Percentiles rank a stretch among this genome's conserved stretches.
Evolutionary conservation across 2,797 vertebrate genomes (phyloP).

Genomic region (Myotis pilosus): DNA sequence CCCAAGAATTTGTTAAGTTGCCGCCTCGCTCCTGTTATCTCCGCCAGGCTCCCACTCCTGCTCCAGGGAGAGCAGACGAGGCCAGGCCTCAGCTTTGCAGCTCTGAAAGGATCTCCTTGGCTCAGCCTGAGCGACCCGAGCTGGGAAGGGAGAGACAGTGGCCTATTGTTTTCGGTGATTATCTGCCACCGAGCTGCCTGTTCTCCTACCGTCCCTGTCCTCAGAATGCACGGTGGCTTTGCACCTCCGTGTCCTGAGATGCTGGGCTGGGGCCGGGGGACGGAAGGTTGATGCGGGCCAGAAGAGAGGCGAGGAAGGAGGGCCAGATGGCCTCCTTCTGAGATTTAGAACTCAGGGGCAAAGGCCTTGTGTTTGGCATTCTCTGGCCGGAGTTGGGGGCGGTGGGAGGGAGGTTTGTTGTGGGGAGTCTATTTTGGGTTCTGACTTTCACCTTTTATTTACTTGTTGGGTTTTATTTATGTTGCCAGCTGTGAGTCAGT

Average conservation of each 20-base stretch:
- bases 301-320: conserved; percentile 13
- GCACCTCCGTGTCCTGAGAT: not conserved
- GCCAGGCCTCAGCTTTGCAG: conserved; percentile 82
- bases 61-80: conserved; percentile 84
- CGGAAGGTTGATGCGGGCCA: conserved; percentile 31
- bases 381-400: not conserved
- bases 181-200: conserved; percentile 85
- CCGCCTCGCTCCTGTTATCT: conserved; percentile 82
- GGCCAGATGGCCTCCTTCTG: conserved; percentile 52
- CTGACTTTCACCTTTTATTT: conserved; percentile 84
- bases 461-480: conserved; percentile 82
- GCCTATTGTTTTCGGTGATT: conserved; percentile 87
- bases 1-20: conserved; percentile 85
- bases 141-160: conserved; percentile 85
- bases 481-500: conserved; percentile 81
- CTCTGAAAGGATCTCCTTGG: conserved; percentile 86
- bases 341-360: conserved; percentile 55
- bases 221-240: conserved; percentile 81
- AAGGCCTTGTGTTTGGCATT: conserved; percentile 69
- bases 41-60: conserved; percentile 82
- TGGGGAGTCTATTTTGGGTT: conserved; percentile 82
- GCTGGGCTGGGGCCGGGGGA: not conserved
- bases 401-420: conserved; percentile 71
- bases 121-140: conserved; percentile 83
- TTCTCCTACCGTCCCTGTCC: conserved; percentile 83